Conservation (phyloP, 2,113 vertebrate species). For the Colistium nudipinnis region DNA sequence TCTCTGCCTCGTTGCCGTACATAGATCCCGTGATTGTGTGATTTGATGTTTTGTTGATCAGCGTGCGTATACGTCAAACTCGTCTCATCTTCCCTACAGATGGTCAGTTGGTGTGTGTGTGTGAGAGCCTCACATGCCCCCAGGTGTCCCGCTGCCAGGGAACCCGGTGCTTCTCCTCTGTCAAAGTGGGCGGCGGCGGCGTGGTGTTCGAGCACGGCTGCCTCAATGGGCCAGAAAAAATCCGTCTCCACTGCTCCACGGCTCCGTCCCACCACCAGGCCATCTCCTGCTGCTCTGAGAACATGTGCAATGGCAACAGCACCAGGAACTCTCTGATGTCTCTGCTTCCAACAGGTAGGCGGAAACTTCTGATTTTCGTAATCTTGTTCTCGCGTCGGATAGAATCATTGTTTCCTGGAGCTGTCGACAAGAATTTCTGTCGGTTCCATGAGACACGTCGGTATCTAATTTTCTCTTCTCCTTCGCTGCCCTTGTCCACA, state of each 20-base stretch:
- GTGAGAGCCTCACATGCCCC: conserved; percentile 73
- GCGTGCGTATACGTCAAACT: conserved; percentile 2
- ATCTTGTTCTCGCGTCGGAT: too few relatives aligned
- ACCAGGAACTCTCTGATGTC: conserved; percentile 64
- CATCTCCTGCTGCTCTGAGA: conserved; percentile 77
- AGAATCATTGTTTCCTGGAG: too few relatives aligned
- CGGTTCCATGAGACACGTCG: not conserved
- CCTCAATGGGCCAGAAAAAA: conserved; percentile 68
- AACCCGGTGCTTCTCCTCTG: conserved; percentile 79
- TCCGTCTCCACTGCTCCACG: conserved; percentile 73
- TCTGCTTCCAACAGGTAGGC: conserved; percentile 76
- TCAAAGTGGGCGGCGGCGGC: conserved; percentile 61
- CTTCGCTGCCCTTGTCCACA: conserved; percentile 18
- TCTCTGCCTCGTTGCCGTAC: not conserved
- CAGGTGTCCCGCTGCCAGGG: conserved; percentile 73
- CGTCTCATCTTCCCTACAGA: conserved; percentile 55
- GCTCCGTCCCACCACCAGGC: conserved; percentile 69
- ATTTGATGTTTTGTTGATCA: not conserved
- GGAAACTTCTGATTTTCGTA: too few relatives aligned
- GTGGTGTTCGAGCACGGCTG: conserved; percentile 77
- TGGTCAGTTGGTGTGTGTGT: conserved; percentile 77
- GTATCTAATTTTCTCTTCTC: not conserved
- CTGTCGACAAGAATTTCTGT: not conserved
- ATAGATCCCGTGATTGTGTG: not conserved
- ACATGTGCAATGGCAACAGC: conserved; percentile 82